Percentiles rank a stretch among this genome's conserved stretches.
These are phyloP conservation scores for Drosophila cognata DNA, from an alignment of 2,888 invertebrate genomes.

Conservation along the genomic window DNA sequence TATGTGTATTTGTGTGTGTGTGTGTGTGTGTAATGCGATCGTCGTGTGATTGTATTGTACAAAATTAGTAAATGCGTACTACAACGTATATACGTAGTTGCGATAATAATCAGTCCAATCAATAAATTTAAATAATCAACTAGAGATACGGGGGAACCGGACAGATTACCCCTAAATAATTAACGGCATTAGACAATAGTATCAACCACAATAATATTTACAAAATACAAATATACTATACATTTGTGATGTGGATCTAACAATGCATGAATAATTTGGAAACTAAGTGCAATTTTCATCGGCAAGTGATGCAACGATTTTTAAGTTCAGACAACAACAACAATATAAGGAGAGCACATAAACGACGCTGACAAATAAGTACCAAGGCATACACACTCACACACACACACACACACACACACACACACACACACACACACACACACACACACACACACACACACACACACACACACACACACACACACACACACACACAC, in stretches of 20 bases:
- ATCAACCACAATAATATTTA: too few relatives aligned
- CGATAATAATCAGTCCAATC: conserved; percentile 3
- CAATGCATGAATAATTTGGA: not conserved
- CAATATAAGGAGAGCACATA: not conserved
- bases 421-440: too few relatives aligned
- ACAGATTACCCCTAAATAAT: not conserved
- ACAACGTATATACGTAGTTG: not conserved
- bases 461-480: not conserved
- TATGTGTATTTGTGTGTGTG: not conserved
- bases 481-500: too few relatives aligned
- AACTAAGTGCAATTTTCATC: not conserved
- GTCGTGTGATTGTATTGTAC: conserved; percentile 22
- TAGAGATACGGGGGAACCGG: too few relatives aligned
- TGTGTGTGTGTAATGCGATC: conserved; percentile 29
- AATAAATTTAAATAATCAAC: conserved; percentile 4
- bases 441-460: not conserved
- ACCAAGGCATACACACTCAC: not conserved
- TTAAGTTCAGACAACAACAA: not conserved
- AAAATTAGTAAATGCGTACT: not conserved
- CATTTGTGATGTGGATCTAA: not conserved
- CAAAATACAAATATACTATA: not conserved
- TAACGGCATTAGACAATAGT: not conserved
- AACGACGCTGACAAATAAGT: not conserved
- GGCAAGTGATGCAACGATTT: not conserved
- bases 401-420: too few relatives aligned